Evolutionary conservation across 2,113 vertebrate genomes (phyloP).

Genomic region (Motacilla tschutschensis): DNA sequence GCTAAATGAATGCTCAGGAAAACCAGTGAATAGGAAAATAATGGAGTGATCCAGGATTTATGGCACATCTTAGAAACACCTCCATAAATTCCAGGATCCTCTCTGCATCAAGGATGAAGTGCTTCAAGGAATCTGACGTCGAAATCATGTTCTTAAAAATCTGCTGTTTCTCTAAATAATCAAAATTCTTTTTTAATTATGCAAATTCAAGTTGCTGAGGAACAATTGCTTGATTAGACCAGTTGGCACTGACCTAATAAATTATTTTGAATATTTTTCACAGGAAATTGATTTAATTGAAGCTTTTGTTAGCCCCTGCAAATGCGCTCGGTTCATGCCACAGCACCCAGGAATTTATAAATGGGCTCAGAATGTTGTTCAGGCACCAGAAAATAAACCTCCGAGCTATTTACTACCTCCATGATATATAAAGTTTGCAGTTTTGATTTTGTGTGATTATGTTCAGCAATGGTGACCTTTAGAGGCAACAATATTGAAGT

Average conservation of each 20-base stretch:
- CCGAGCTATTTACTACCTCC: slow-evolving; percentile 93
- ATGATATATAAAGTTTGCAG: slow-evolving; percentile 99
- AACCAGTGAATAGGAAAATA: slow-evolving; percentile 55
- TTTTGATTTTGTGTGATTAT: slow-evolving; percentile 99
- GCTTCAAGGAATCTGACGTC: not conserved
- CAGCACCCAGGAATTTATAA: slow-evolving; percentile 81
- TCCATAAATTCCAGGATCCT: slow-evolving; percentile 8
- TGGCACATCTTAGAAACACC: slow-evolving; percentile 13
- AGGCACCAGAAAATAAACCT: slow-evolving; percentile 93
- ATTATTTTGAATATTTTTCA: slow-evolving; percentile 64
- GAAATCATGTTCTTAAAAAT: slow-evolving; percentile 6
- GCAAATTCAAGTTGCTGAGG: slow-evolving; percentile 58
- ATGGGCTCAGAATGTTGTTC: slow-evolving; percentile 82
- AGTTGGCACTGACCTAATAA: slow-evolving; percentile 59
- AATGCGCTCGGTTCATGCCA: slow-evolving; percentile 67
- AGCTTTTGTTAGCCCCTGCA: slow-evolving; percentile 66
- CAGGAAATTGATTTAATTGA: slow-evolving; percentile 78
- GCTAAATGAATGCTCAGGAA: slow-evolving; percentile 4
- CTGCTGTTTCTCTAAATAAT: slow-evolving; percentile 18
- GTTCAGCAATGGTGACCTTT: slow-evolving; percentile 99
- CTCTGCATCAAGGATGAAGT: not conserved
- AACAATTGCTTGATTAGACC: slow-evolving; percentile 61
- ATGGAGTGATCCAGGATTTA: slow-evolving; percentile 47
- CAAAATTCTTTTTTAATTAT: slow-evolving; percentile 60
- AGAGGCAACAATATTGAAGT: slow-evolving; percentile 98